Base-by-base conservation (phyloP, 2,888 invertebrate genomes). In the Yponomeuta cagnagella region DNA sequence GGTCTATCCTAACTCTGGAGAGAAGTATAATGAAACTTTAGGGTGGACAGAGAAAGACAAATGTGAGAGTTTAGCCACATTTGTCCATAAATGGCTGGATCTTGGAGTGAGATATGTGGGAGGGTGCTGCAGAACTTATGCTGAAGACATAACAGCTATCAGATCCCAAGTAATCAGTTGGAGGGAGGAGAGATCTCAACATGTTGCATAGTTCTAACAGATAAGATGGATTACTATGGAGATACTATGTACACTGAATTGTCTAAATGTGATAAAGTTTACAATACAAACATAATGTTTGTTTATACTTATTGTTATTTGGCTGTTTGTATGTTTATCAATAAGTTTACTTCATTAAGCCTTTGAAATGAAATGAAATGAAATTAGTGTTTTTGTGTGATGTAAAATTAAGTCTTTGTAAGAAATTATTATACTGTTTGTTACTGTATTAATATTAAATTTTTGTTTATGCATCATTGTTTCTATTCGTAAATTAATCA, bases 1-100 rank as follows among this genome's bases (percentile, higher is more conserved):
- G 15, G 96, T 96, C 23, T 98, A 98, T 85, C 98, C 98, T 0
- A 98, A 98, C 81, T 97, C 97, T 78, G 98, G 98, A 5, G 97
- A 97, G 82, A 93, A 92, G 74, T 97, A 95, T 87, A 93, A 87
- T 72, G 87, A 94, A 23, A 87, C 92, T 65, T 82, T 86, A 70
- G 94, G 95, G 88, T 96, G 96, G 96, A 90, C 93, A 58, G 94
- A 94, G 68, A 87, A 93, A 70, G 94, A 94, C 68, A 93, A 94
- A 75, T 94, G 94, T 80, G 93, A 93, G 70, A 93, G 94, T 2
- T 88, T 97, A 0, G 94, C 94, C 68, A 92, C 90, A 4, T 96
- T 95, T 83, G 94, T 97, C 0, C 89, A 93, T 0, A 94, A 94
- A 73, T 98, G 98, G 98, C 82, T 96, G 37, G 93, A 95, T 72